Percentiles rank a stretch among this genome's conserved stretches.
phyloP scores from a whole-genome alignment of 2,888 invertebrate species.

The Cantharis rustica region DNA sequence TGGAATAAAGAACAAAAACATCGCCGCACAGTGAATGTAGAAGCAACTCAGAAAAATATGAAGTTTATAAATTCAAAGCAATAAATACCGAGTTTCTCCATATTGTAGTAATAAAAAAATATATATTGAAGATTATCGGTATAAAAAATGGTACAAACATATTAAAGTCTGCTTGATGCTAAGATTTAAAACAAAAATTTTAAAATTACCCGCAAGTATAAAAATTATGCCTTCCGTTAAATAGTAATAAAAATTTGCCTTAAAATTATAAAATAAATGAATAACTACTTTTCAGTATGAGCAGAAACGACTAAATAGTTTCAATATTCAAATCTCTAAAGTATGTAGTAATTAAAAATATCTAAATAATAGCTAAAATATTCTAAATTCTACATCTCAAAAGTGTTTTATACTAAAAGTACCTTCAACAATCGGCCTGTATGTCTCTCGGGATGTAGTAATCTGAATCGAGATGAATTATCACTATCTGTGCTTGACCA shows the following conservation, averaged over 20 bases:
- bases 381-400: background rate
- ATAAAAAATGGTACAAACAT: background rate
- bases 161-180: background rate
- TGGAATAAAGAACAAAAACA: background rate
- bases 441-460: constrained; percentile 58
- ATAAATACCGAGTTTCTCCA: background rate
- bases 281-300: background rate
- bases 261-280: background rate
- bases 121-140: background rate
- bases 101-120: too few species aligned
- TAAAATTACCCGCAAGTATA: too few species aligned
- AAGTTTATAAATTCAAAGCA: background rate
- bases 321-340: background rate
- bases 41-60: background rate
- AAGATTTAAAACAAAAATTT: background rate
- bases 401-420: constrained; percentile 19
- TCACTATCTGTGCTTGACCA: constrained; percentile 65
- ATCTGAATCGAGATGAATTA: constrained; percentile 47
- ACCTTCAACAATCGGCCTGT: constrained; percentile 60
- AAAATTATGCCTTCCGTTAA: background rate
- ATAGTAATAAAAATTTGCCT: background rate
- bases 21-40: background rate
- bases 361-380: background rate
- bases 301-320: background rate
- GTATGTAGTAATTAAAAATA: background rate